Evolutionary conservation across 2,113 vertebrate species (phyloP).

Genomic region (Neogobius melanostomus): DNA sequence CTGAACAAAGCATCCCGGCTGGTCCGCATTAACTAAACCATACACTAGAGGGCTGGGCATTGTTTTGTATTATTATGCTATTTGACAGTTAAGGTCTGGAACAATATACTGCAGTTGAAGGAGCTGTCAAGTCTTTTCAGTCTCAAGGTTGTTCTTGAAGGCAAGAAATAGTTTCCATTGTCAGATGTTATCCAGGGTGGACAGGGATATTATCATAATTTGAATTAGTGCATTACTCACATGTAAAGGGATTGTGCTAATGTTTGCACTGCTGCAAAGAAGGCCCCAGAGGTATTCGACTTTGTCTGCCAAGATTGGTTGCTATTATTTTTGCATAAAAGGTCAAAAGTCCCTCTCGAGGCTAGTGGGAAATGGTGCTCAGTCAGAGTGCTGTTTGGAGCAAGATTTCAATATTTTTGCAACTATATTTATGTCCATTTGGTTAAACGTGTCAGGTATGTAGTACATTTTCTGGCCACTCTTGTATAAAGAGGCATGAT

Average conservation of each 20-base stretch:
- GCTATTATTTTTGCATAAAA: not conserved
- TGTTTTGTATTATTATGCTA: slow-evolving; percentile 43
- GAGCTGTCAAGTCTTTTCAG: slow-evolving; percentile 42
- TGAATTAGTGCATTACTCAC: slow-evolving; percentile 34
- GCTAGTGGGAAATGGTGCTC: slow-evolving; percentile 12
- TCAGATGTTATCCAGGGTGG: slow-evolving; percentile 25
- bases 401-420: no score
- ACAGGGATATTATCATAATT: slow-evolving; percentile 35
- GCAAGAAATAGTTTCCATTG: slow-evolving; percentile 44
- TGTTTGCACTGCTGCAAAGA: slow-evolving; percentile 10
- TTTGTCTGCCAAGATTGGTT: slow-evolving; percentile 9
- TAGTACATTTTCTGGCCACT: no score
- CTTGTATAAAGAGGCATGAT: no score
- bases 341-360: not conserved
- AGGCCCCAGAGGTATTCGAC: not conserved
- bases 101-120: slow-evolving; percentile 42
- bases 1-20: slow-evolving; percentile 52
- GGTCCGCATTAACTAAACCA: slow-evolving; percentile 52
- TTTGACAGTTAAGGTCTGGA: slow-evolving; percentile 55
- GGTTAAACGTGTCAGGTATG: no score
- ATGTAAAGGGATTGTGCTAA: slow-evolving; percentile 16
- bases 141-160: slow-evolving; percentile 46
- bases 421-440: no score
- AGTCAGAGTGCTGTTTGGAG: not conserved
- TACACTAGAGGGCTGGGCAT: slow-evolving; percentile 30